Evolutionary conservation across 2,113 vertebrate genomes (phyloP), one percentile per base, ranked within the genome.

Genomic region (Xiphophorus couchianus): DNA sequence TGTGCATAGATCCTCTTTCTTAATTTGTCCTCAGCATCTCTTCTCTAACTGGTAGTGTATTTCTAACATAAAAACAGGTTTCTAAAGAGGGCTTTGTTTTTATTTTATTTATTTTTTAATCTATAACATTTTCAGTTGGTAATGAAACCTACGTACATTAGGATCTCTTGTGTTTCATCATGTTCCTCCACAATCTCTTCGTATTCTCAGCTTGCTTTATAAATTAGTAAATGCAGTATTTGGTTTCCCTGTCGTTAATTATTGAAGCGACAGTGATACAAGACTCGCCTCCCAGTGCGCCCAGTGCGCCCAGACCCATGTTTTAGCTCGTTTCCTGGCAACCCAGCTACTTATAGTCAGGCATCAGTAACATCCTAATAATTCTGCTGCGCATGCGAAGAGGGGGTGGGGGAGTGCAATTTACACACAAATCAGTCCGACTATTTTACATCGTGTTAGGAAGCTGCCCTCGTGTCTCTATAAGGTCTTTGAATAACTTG

Each of bases 231-330:
- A 93, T 90, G 85, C 81, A 87, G 89, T 93, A 92, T 94, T 94
- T 94, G 92, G 89, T 94, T 95, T 94, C 92, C 84, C 87, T 60
- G 27, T 86, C 87, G 88, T 95, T 92, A 94, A 94, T 95, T 94
- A 95, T 95, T 95, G 93, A 95, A 93, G 92, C 83, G 90, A 92
- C 91, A 92, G 90, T 93, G 93, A 94, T 94, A 94, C 94, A 92
- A 91, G 91, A 92, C 92, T 92, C 86, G 84, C 90, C 90, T 94
- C 92, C 90, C 88, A 91, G 93, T 89, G 91, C 88, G 85, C 89
- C 88, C 90, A 87, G 87, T 89, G 10, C 87, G 83, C 86, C 90
- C 88, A 93, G 88, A 91, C 86, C 89, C 85, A 70, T 91, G 92
- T 94, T 93, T 93, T 90, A 91, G 90, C 91, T 88, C 86, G 94